Conservation (phyloP, 2,797 vertebrate genomes). For the Hippocampus kuda region DNA sequence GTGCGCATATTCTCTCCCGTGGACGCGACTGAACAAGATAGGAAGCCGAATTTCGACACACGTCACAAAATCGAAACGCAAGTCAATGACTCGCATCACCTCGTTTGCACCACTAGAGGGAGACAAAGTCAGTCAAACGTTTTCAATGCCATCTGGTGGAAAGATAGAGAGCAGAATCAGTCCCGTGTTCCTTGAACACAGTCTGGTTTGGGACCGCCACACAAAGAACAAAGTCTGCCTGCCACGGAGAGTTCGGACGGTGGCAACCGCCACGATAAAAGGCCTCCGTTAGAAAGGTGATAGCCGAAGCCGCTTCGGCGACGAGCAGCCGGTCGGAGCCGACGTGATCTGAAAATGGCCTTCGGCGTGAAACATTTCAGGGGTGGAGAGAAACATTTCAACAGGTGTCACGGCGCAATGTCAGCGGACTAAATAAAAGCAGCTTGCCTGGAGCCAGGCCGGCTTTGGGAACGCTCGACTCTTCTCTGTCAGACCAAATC, state of each 20-base stretch:
- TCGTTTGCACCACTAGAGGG: slow-evolving; percentile 34
- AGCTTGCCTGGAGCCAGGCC: slow-evolving; percentile 28
- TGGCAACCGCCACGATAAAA: slow-evolving; percentile 5
- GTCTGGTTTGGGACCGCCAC: no score
- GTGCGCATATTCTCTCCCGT: neutral
- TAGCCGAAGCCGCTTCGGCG: neutral
- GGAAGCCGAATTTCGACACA: neutral
- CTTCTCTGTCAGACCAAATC: slow-evolving; percentile 37
- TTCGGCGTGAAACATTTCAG: slow-evolving; percentile 32
- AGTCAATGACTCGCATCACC: slow-evolving; percentile 5
- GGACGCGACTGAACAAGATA: neutral
- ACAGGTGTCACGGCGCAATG: slow-evolving; percentile 42
- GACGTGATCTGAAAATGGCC: slow-evolving; percentile 15
- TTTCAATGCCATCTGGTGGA: no score
- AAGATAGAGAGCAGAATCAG: no score
- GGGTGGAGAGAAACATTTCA: slow-evolving; percentile 27
- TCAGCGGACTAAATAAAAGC: slow-evolving; percentile 39
- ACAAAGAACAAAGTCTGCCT: no score
- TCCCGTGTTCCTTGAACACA: no score
- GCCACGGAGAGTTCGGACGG: neutral
- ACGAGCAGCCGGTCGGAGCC: neutral
- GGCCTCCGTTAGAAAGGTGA: slow-evolving; percentile 5
- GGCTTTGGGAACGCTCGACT: slow-evolving; percentile 34
- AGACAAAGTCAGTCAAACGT: neutral
- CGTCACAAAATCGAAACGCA: neutral